These are phyloP conservation scores for Potorous gilbertii DNA, from an alignment of 2,797 vertebrate genomes.

Conservation along the genomic window DNA sequence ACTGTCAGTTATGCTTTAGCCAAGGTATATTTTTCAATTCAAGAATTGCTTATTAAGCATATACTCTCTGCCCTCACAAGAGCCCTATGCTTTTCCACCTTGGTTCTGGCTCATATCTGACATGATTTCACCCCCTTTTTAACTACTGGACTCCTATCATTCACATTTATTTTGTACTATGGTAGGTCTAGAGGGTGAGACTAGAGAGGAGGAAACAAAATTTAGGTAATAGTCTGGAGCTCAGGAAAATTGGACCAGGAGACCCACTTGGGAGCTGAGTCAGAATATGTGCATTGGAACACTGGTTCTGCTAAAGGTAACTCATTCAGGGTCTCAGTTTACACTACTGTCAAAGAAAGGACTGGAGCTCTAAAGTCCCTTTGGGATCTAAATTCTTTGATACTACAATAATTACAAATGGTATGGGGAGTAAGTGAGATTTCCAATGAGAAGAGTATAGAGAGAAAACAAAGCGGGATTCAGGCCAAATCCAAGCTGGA, in stretches of 20 bases:
- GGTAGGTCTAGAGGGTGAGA: neutral
- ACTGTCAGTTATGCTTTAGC: neutral
- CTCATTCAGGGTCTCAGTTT: neutral
- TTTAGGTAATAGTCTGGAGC: neutral
- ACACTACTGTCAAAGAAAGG: neutral
- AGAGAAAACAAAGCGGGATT: neutral
- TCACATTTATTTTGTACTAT: neutral
- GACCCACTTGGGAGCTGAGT: neutral
- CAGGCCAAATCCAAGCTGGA: neutral
- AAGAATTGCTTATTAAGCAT: neutral
- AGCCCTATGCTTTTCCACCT: neutral
- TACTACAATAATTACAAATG: neutral
- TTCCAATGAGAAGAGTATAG: neutral
- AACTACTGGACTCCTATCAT: neutral
- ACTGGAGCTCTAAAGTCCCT: neutral
- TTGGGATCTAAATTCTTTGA: neutral
- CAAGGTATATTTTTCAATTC: neutral
- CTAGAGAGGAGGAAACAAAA: neutral
- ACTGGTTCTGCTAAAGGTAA: neutral
- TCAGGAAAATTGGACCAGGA: neutral
- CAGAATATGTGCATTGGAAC: neutral
- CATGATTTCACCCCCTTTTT: neutral
- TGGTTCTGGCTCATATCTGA: neutral
- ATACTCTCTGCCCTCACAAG: neutral
- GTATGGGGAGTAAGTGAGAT: neutral